Evolutionary conservation across 2,797 vertebrate genomes (phyloP).

Genomic region (Philypnodon macrostomus): DNA sequence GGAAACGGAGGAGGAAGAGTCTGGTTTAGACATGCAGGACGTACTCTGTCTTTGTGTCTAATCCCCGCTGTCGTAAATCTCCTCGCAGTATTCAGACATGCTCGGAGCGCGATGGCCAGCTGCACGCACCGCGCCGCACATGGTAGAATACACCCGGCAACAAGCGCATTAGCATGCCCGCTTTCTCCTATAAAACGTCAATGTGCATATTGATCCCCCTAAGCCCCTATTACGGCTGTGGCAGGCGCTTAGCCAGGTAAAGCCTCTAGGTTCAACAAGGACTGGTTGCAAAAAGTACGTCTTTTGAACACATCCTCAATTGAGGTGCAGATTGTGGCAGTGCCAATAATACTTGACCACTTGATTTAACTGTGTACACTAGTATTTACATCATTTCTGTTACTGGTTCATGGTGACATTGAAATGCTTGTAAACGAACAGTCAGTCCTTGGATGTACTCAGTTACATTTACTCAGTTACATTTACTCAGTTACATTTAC

Average conservation of each 20-base stretch:
- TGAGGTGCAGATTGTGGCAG: too few species aligned
- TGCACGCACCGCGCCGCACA: constrained; percentile 47
- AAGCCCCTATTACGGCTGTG: constrained; percentile 43
- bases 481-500: too few species aligned
- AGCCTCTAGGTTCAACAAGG: constrained; percentile 43
- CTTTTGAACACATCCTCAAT: neutral
- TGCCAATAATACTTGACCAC: too few species aligned
- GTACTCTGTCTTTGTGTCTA: constrained; percentile 58
- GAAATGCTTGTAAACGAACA: too few species aligned
- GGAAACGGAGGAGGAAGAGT: constrained; percentile 25
- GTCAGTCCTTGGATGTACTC: too few species aligned
- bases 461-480: too few species aligned
- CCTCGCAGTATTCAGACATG: constrained; percentile 37
- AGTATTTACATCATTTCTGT: too few species aligned
- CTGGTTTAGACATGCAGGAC: constrained; percentile 56
- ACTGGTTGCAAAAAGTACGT: constrained; percentile 12
- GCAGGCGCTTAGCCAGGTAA: constrained; percentile 28
- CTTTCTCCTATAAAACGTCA: constrained; percentile 47
- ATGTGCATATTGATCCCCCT: constrained; percentile 61
- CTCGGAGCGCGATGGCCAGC: constrained; percentile 49
- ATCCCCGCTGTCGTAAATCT: constrained; percentile 70
- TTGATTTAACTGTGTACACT: too few species aligned
- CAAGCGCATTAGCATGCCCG: constrained; percentile 57
- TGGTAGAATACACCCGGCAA: constrained; percentile 26
- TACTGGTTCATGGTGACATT: too few species aligned